Conservation (phyloP, 2,888 invertebrate genomes). For the Hylaea fasciaria region DNA sequence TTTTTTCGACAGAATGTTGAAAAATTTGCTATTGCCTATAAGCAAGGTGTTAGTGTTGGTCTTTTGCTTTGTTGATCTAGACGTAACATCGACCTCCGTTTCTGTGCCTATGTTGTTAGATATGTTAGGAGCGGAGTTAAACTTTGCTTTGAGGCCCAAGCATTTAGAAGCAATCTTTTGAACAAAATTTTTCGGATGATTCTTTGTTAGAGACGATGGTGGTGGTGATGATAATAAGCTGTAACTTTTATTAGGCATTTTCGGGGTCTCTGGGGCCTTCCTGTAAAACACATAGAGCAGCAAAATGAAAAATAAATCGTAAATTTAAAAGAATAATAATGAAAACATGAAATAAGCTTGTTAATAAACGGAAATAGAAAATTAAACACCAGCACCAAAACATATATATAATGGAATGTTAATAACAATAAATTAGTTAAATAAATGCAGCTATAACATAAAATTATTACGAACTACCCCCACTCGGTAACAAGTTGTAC, state of each 20-base stretch:
- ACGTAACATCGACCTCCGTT: slow-evolving; percentile 66
- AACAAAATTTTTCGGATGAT: slow-evolving; percentile 78
- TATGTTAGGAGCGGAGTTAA: slow-evolving; percentile 82
- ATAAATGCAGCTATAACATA: neutral
- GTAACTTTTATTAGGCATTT: slow-evolving; percentile 75
- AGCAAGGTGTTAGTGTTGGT: slow-evolving; percentile 67
- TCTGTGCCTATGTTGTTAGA: slow-evolving; percentile 69
- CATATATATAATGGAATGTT: neutral
- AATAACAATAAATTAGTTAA: neutral
- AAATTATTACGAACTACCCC: slow-evolving; percentile 32
- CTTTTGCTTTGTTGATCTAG: slow-evolving; percentile 64
- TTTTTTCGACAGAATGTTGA: slow-evolving; percentile 77
- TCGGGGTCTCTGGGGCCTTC: slow-evolving; percentile 80
- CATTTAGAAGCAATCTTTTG: slow-evolving; percentile 83
- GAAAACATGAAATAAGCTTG: slow-evolving; percentile 20
- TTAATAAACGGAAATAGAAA: slow-evolving; percentile 12
- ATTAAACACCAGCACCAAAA: slow-evolving; percentile 35
- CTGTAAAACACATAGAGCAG: slow-evolving; percentile 83
- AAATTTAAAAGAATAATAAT: slow-evolving; percentile 40
- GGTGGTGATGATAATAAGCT: slow-evolving; percentile 76
- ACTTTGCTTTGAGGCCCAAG: slow-evolving; percentile 81
- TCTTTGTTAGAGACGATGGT: slow-evolving; percentile 77
- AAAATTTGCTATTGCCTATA: slow-evolving; percentile 81
- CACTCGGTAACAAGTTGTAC: slow-evolving; percentile 60
- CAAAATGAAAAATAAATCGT: slow-evolving; percentile 62